phyloP scores from a whole-genome alignment of 2,888 invertebrate genomes.

The Allolobophora icterica region DNA sequence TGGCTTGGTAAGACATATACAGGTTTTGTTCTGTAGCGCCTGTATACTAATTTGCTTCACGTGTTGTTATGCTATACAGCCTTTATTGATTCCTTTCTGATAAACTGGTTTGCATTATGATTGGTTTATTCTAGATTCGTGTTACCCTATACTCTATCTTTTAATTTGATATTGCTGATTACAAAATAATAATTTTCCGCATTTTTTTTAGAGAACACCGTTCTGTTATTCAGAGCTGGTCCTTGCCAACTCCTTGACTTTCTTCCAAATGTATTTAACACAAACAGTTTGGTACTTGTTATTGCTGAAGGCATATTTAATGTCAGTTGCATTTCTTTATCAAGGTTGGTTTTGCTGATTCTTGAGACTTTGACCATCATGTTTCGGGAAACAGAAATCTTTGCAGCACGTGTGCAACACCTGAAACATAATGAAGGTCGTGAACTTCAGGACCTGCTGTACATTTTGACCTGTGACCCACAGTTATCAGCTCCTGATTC shows the following conservation, averaged over 20 bases:
- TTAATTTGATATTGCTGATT: neutral
- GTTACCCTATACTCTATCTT: neutral
- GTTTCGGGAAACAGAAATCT: slow-evolving; percentile 62
- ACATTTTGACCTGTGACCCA: slow-evolving; percentile 56
- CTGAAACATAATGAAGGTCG: slow-evolving; percentile 55
- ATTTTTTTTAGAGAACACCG: neutral
- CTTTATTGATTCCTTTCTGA: too few relatives aligned
- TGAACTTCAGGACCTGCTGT: slow-evolving; percentile 54
- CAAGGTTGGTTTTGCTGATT: slow-evolving; percentile 51
- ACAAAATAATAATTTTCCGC: too few relatives aligned
- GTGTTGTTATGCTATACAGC: too few relatives aligned
- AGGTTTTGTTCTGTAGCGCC: too few relatives aligned
- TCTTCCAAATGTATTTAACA: too few relatives aligned
- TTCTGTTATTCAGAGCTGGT: neutral
- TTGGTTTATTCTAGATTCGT: too few relatives aligned
- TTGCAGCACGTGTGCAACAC: slow-evolving; percentile 55
- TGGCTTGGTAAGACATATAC: too few relatives aligned
- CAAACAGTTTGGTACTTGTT: too few relatives aligned
- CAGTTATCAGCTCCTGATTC: neutral
- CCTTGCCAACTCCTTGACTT: too few relatives aligned
- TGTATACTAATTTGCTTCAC: too few relatives aligned
- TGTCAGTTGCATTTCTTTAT: neutral
- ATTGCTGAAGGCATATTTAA: too few relatives aligned
- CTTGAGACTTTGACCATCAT: slow-evolving; percentile 58
- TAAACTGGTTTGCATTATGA: too few relatives aligned